Base-by-base conservation (phyloP, 2,888 invertebrate genomes). In the Macrophya alboannulata region DNA sequence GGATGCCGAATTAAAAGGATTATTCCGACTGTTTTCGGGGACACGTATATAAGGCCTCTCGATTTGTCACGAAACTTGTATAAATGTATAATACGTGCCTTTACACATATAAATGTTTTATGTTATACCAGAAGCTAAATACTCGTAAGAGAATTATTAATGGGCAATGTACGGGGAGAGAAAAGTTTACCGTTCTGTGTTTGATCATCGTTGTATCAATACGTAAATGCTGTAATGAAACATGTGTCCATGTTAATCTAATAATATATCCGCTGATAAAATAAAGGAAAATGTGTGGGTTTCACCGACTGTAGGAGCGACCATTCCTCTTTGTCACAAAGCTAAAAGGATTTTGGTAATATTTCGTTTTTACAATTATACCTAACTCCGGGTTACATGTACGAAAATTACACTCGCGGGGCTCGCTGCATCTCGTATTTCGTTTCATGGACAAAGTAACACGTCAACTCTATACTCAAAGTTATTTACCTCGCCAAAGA, bases 191-290 rank as follows among this genome's bases (percentile, higher is more conserved):
- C 37, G 45, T 43, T 45, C 15, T 6, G 74, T 74, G 74, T 74
- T 74, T 74, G 43, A 74, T 74, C 43, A 74, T 74, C 45, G 31
- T 55, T 77, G 31, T 55, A 51, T 77, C 77, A 77, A 77, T 55
- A 43, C 25, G 77, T 55, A n/a, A n/a, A 55, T 37, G 15, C 10
- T 55, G 17, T 25, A 77, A 55, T 51, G 77, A 55, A 55, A 37
- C 77, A 31, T 43, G 77, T 77, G 77, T 21, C 37, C 37, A 10
- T 17, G 51, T 77, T 37, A 51, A 31, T 77, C 55, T 77, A 55
- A 77, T 77, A n/a, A 51, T 55, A 45, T 25, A 51, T 31, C 31
- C 17, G 37, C 51, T 77, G 48, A 77, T 31, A 55, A 55, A 51
- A 77, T 55, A 37, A 37, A 55, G 17, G 77, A 55, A 31, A 77